phyloP scores from a whole-genome alignment of 2,888 invertebrate genomes.

The Lasioglossum villosulum region DNA sequence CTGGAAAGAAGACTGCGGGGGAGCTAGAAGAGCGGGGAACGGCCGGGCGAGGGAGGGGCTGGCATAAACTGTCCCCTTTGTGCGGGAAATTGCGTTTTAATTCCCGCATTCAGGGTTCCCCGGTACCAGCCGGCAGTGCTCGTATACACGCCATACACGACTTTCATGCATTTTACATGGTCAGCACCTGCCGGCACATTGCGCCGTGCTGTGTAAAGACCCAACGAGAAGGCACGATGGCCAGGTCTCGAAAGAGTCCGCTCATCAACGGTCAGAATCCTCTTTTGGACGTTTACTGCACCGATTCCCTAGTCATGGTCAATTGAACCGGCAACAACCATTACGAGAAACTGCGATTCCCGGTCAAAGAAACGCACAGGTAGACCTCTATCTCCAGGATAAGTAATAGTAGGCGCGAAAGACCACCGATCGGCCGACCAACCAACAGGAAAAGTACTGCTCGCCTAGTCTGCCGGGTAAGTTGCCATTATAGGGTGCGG shows the following conservation, averaged over 20 bases:
- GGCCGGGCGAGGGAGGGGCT: slow-evolving; percentile 66
- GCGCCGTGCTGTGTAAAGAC: slow-evolving; percentile 59
- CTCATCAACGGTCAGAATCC: slow-evolving; percentile 61
- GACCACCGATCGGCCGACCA: background rate
- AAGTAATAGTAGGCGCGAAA: slow-evolving; percentile 29
- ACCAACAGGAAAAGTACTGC: background rate
- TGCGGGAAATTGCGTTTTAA: slow-evolving; percentile 84
- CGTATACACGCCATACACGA: slow-evolving; percentile 76
- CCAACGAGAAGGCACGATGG: slow-evolving; percentile 40
- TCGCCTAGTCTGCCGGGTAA: background rate
- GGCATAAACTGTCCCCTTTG: slow-evolving; percentile 84
- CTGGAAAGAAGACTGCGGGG: slow-evolving; percentile 33
- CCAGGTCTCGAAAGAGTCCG: slow-evolving; percentile 51
- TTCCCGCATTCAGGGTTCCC: slow-evolving; percentile 81
- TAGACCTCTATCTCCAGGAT: background rate
- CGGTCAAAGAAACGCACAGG: slow-evolving; percentile 13
- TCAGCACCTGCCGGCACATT: slow-evolving; percentile 72
- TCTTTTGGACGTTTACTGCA: slow-evolving; percentile 42
- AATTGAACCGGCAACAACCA: slow-evolving; percentile 52
- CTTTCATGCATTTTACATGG: slow-evolving; percentile 81
- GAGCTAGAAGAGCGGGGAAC: background rate
- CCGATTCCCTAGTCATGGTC: slow-evolving; percentile 56
- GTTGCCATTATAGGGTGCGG: background rate
- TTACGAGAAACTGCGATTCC: slow-evolving; percentile 37
- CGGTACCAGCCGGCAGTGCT: slow-evolving; percentile 72